Evolutionary conservation across 2,888 invertebrate species (phyloP), one percentile per base, ranked within the genome.

Genomic region (Tethea ocularis): DNA sequence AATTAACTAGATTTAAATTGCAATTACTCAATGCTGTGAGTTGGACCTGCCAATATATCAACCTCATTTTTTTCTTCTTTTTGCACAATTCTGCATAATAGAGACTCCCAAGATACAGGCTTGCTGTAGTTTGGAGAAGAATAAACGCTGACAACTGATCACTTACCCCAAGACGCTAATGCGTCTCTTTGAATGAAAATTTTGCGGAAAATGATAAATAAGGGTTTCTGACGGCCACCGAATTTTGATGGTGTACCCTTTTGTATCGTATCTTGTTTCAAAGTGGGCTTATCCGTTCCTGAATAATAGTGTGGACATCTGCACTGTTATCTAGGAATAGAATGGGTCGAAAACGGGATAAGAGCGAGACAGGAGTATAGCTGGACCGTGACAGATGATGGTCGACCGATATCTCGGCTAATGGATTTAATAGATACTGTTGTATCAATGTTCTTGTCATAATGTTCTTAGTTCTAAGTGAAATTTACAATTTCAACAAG

Each of bases 261-360:
- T 89, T 89, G 86, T 89, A 84, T 82, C 78, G 86, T 87, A 87
- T 91, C 91, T 87, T 87, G 90, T 91, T 91, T 88, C 91, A 83
- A 83, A 89, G 89, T 88, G 82, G 83, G 84, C 83, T 88, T 88
- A 89, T 87, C 88, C 86, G 75, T 73, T 76, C 80, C 77, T 77
- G 81, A 79, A 87, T 87, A 87, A 87, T 87, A 87, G 85, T 86
- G 82, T 77, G 80, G 82, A 80, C 82, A 77, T 68, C 54, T 33
- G 54, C 33, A 36, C 36, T 54, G 33, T 54, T 54, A 54, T 54
- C 54, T 33, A 33, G 8, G 33, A 46, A 46, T 22, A 33, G 17
- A 54, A 17, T 13, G 52, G 33, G 54, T 17, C 17, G 53, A 33
- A 1, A 53, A 24, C 11, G 52, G 29, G 53, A 20, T 17, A 33